phyloP scores from a whole-genome alignment of 2,888 invertebrate species.

The Hypercompe scribonia region DNA sequence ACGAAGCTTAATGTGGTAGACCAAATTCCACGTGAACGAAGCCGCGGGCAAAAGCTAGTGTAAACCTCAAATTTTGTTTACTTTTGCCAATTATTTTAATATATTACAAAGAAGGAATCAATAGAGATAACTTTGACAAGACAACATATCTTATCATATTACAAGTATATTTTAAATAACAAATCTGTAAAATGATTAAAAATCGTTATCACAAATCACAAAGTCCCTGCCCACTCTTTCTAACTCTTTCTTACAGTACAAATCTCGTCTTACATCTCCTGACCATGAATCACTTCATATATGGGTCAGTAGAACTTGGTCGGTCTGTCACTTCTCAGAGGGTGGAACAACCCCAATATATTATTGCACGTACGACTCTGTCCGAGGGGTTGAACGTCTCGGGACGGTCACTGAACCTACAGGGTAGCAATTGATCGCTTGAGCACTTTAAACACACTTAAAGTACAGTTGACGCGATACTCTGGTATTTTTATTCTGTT shows the following conservation, averaged over 20 bases:
- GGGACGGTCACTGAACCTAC: constrained; percentile 18
- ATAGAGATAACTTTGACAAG: too few relatives aligned
- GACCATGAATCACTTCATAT: constrained; percentile 30
- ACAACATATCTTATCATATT: too few relatives aligned
- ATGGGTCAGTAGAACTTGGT: constrained; percentile 48
- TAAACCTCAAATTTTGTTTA: too few relatives aligned
- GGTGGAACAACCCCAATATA: constrained; percentile 23
- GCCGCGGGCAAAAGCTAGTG: too few relatives aligned
- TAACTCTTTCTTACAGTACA: background rate
- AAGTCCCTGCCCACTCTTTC: background rate
- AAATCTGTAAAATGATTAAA: background rate
- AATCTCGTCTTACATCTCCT: constrained; percentile 4
- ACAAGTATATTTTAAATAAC: background rate
- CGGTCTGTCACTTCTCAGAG: constrained; percentile 25
- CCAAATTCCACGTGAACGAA: too few relatives aligned
- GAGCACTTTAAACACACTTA: background rate
- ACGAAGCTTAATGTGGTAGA: too few relatives aligned
- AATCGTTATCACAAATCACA: background rate
- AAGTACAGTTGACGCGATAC: background rate
- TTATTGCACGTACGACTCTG: constrained; percentile 17
- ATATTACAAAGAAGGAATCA: too few relatives aligned
- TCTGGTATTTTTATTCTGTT: background rate
- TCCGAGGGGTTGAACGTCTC: constrained; percentile 22
- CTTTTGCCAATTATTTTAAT: too few relatives aligned
- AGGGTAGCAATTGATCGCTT: constrained; percentile 7